Evolutionary conservation across 2,113 vertebrate genomes (phyloP).

Genomic region (Taxidea taxus): DNA sequence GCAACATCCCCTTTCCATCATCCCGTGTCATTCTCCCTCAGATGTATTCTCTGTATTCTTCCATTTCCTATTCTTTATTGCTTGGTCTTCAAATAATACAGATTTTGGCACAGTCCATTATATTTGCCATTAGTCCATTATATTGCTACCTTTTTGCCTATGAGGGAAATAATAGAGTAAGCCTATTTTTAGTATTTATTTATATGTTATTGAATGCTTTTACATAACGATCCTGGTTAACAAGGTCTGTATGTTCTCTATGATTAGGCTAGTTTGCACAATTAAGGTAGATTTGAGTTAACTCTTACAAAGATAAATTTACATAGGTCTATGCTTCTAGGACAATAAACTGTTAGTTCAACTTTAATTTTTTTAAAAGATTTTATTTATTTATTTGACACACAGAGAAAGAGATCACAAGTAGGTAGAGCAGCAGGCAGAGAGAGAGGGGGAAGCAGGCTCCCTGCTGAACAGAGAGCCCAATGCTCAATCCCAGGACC

Average conservation of each 20-base stretch:
- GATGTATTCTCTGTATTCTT: not conserved
- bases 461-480: no score
- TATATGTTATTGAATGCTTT: not conserved
- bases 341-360: not conserved
- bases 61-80: not conserved
- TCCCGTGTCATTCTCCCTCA: not conserved
- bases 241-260: not conserved
- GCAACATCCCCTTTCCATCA: not conserved
- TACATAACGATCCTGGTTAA: not conserved
- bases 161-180: not conserved
- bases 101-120: not conserved
- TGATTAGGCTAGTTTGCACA: not conserved
- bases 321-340: not conserved
- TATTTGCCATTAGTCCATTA: not conserved
- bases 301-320: not conserved
- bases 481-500: no score
- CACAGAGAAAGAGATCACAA: no score
- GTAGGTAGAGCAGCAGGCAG: no score
- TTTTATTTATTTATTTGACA: no score
- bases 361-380: not conserved
- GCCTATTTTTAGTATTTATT: not conserved
- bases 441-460: no score
- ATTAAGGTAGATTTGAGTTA: not conserved
- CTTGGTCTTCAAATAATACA: not conserved
- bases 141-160: not conserved